A percentile compares a stretch with the other conserved stretches of the same genome.
Evolutionary conservation across 2,113 vertebrate species (phyloP).

Genomic region (Peromyscus maniculatus): DNA sequence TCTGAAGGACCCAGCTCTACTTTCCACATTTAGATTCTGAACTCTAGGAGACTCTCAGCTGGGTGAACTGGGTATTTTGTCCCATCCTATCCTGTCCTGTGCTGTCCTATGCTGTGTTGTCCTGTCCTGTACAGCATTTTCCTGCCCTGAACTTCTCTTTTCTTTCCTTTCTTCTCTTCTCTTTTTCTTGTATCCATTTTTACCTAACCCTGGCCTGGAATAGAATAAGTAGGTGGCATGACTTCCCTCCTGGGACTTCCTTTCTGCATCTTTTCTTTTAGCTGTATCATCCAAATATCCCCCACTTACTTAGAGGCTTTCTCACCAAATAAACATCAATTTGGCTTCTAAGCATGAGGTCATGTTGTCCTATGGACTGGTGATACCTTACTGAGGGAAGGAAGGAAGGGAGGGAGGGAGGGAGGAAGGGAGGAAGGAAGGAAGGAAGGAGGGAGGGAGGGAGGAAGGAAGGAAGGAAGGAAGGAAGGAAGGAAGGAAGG

Average conservation of each 20-base stretch:
- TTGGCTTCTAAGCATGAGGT: background rate
- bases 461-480: background rate
- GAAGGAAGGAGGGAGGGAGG: no score
- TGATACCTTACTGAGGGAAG: background rate
- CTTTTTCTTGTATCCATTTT: background rate
- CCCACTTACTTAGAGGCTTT: background rate
- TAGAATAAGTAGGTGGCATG: background rate
- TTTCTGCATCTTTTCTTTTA: background rate
- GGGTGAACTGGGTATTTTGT: background rate
- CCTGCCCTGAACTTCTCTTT: background rate
- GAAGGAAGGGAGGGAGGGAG: background rate
- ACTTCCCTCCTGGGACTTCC: background rate
- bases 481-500: background rate
- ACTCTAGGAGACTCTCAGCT: background rate
- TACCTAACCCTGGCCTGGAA: background rate
- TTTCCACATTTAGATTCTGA: background rate
- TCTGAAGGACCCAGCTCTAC: background rate
- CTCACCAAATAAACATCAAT: slow-evolving; percentile 13
- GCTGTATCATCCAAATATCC: background rate
- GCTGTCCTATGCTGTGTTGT: rapidly evolving
- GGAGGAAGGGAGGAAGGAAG: background rate
- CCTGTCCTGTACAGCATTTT: background rate
- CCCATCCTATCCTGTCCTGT: rapidly evolving
- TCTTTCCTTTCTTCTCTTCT: background rate
- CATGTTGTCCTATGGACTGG: background rate